Evolutionary conservation across 2,797 vertebrate species (phyloP), one percentile per base, ranked within the genome.

Genomic region (Macroramphosus scolopax): DNA sequence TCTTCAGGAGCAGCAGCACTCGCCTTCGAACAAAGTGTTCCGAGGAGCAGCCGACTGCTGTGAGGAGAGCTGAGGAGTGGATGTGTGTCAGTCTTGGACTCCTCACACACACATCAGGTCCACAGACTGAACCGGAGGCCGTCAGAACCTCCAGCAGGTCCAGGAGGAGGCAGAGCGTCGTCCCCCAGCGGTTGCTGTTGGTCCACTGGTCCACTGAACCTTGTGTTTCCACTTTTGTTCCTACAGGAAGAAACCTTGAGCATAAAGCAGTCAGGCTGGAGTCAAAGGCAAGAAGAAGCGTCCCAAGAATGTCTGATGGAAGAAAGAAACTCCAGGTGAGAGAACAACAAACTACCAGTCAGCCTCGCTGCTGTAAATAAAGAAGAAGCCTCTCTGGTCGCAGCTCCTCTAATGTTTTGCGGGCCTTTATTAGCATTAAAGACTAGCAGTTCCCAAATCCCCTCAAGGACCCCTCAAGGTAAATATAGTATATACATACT

Each of bases 121-220:
- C 77, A 17, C 81, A 55, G 6, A 62, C 64, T 13, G 29, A 31
- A 67, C 89, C 83, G 39, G 91, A 89, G 12, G 89, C 79, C 11
- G 77, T 39, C 44, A 98, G 84, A 6, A 86, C 80, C 78, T 98
- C 95, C 8, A 96, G 78, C 15, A 97, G 82, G 20, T 94, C 91
- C 67, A 91, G 49, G 29, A 93, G 84, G 26, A 88, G 72, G 11
- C 88, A 78, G 36, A 92, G 52, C 6, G 59, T 85, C 4, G 72
- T 75, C 36, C 61, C 53, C 45, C 72, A 31, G 50, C 63, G 15
- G 17, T 11, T 3, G 3, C 9, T 2, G 31, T 1, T 16, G 72
- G 33, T 58, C 37, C 30, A 20, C n/a, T n/a, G n/a, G 5, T 13
- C 63, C 33, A 52, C 37, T 12, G 46, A 54, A 37, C 17, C 3